phyloP scores from a whole-genome alignment of 2,888 invertebrate genomes.

The Epinotia nisella region DNA sequence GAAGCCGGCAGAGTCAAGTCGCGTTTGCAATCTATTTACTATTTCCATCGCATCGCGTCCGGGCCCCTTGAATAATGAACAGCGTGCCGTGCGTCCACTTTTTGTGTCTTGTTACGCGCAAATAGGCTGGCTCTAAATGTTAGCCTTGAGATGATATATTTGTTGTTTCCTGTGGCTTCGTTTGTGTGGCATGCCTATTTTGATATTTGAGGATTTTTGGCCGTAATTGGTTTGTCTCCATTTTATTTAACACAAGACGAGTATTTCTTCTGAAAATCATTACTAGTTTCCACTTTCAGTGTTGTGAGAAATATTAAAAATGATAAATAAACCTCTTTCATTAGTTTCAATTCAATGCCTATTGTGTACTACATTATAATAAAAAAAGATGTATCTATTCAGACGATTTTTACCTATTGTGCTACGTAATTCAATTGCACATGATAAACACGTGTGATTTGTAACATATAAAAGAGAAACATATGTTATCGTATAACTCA shows the following conservation, averaged over 20 bases:
- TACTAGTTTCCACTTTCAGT: not conserved
- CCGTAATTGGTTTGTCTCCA: not conserved
- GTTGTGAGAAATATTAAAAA: not conserved
- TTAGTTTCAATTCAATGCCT: not conserved
- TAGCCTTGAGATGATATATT: constrained; percentile 29
- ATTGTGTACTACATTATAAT: not conserved
- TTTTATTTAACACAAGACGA: not conserved
- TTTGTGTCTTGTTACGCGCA: constrained; percentile 46
- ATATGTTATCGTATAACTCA: not conserved
- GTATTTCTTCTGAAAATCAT: not conserved
- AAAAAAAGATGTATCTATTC: not conserved
- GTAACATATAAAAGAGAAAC: not conserved
- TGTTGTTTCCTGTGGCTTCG: not conserved
- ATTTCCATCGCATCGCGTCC: constrained; percentile 58
- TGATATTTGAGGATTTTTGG: not conserved
- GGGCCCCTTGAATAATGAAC: constrained; percentile 58
- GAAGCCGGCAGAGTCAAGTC: constrained; percentile 36
- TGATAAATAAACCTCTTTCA: not conserved
- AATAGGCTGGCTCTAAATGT: constrained; percentile 32
- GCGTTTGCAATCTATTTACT: constrained; percentile 53
- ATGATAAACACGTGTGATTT: not conserved
- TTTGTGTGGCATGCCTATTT: not conserved
- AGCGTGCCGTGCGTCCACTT: constrained; percentile 48
- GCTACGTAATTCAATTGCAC: not conserved
- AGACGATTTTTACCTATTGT: constrained; percentile 19